Evolutionary conservation across 1,140 invertebrate genomes (phyloP).

Genomic region (Pogonognathellus flavescens): DNA sequence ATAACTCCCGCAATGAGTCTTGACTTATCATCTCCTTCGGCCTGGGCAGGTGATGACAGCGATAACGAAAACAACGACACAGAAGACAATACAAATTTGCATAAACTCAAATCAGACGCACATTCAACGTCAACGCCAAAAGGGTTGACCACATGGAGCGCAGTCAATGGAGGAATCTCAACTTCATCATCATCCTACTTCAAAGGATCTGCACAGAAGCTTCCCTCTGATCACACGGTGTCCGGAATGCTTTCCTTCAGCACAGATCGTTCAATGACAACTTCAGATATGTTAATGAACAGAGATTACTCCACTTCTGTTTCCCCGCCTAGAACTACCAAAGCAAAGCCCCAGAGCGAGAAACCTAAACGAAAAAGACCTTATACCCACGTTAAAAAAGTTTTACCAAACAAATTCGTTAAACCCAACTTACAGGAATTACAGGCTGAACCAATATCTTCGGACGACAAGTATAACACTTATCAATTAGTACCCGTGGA

Average conservation of each 20-base stretch:
- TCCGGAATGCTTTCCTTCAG: slow-evolving; percentile 60
- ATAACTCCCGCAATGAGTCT: slow-evolving; percentile 37
- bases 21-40: slow-evolving; percentile 18
- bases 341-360: slow-evolving; percentile 6
- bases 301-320: slow-evolving; percentile 34
- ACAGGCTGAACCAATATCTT: slow-evolving; percentile 54
- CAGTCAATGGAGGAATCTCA: slow-evolving; percentile 53
- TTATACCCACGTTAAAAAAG: slow-evolving; percentile 43
- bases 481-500: slow-evolving; percentile 52
- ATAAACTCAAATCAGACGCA: slow-evolving; percentile 34
- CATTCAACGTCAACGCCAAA: slow-evolving; percentile 64
- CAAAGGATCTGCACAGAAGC: slow-evolving; percentile 60
- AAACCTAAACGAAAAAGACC: background rate
- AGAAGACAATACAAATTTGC: background rate
- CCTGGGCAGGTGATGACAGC: slow-evolving; percentile 2
- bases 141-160: slow-evolving; percentile 67
- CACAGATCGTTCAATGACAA: slow-evolving; percentile 52
- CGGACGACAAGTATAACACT: slow-evolving; percentile 62
- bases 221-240: slow-evolving; percentile 63
- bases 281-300: background rate
- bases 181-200: slow-evolving; percentile 4
- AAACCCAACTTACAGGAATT: slow-evolving; percentile 63
- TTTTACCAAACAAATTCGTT: slow-evolving; percentile 62
- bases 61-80: background rate
- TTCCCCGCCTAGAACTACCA: slow-evolving; percentile 40